These are phyloP conservation scores for Meriones unguiculatus DNA, from an alignment of 2,113 vertebrate genomes.

Conservation along the genomic window DNA sequence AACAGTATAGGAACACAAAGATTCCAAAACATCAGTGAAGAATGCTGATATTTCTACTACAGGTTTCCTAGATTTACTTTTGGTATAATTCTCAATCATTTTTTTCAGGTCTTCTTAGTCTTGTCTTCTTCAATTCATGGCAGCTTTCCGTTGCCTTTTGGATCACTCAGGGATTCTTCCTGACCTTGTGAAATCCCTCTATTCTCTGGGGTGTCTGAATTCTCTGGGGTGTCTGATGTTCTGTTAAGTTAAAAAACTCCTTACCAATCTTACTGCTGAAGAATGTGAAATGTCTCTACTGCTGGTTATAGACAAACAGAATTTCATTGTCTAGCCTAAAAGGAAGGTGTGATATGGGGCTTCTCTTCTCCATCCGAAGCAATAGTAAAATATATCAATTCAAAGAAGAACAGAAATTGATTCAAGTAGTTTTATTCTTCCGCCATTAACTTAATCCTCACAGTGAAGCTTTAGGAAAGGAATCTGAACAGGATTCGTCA, in stretches of 20 bases:
- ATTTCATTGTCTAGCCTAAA: neutral
- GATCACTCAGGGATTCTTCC: neutral
- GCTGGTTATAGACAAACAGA: neutral
- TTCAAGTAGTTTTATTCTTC: neutral
- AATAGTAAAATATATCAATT: slow-evolving; percentile 12
- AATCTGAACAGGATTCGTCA: neutral
- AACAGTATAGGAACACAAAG: neutral
- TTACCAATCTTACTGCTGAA: neutral
- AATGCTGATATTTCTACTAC: neutral
- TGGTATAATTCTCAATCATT: neutral
- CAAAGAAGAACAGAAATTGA: neutral
- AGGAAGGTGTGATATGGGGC: too few species aligned
- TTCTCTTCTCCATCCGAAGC: neutral
- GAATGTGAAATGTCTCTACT: neutral
- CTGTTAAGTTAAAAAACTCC: neutral
- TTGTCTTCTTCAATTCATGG: neutral
- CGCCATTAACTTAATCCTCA: neutral
- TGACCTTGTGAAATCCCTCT: neutral
- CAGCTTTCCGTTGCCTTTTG: neutral
- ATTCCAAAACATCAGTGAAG: neutral
- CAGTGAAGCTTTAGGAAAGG: neutral
- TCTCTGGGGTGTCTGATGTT: neutral
- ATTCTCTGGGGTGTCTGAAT: neutral
- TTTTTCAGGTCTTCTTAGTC: neutral
- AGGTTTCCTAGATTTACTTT: neutral